Percentiles rank a stretch among this genome's conserved stretches.
Conservation (phyloP, 2,113 vertebrate species). For the Ancistrus triradiatus region DNA sequence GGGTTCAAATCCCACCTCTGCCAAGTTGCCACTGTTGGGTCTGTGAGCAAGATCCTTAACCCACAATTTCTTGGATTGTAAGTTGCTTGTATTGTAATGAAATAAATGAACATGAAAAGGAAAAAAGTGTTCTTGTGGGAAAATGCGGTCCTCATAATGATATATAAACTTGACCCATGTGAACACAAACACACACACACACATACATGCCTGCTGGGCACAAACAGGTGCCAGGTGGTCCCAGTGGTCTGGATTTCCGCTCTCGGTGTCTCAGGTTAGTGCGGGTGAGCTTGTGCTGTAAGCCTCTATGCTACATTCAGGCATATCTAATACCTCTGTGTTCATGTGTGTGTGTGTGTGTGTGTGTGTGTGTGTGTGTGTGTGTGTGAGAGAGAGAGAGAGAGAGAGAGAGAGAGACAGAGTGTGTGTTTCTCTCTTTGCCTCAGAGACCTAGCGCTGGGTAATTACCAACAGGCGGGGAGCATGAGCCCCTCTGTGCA, state of each 20-base stretch:
- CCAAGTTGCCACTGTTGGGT: too few relatives aligned
- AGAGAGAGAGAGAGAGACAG: too few relatives aligned
- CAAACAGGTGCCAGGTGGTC: conserved; percentile 68
- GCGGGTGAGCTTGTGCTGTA: conserved; percentile 20
- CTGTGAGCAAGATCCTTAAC: too few relatives aligned
- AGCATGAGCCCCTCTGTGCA: conserved; percentile 40
- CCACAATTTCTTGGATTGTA: too few relatives aligned
- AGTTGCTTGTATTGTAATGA: too few relatives aligned
- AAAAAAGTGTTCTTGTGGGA: too few relatives aligned
- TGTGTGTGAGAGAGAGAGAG: too few relatives aligned
- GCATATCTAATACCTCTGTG: conserved; percentile 43
- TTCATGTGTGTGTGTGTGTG: conserved; percentile 27
- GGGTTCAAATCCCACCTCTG: too few relatives aligned
- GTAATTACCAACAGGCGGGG: conserved; percentile 67
- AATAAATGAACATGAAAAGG: too few relatives aligned
- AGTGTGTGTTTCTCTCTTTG: conserved; percentile 45
- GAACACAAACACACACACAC: too few relatives aligned
- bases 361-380: conserved; percentile 22
- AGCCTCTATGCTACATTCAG: conserved; percentile 25
- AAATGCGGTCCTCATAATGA: too few relatives aligned
- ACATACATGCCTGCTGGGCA: conserved; percentile 18
- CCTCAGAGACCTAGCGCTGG: conserved; percentile 52
- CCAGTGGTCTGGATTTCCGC: conserved; percentile 57
- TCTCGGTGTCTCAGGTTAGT: conserved; percentile 28
- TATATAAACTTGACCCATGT: too few relatives aligned